Evolutionary conservation across 2,797 vertebrate species (phyloP).

Genomic region (Xenopus petersii): DNA sequence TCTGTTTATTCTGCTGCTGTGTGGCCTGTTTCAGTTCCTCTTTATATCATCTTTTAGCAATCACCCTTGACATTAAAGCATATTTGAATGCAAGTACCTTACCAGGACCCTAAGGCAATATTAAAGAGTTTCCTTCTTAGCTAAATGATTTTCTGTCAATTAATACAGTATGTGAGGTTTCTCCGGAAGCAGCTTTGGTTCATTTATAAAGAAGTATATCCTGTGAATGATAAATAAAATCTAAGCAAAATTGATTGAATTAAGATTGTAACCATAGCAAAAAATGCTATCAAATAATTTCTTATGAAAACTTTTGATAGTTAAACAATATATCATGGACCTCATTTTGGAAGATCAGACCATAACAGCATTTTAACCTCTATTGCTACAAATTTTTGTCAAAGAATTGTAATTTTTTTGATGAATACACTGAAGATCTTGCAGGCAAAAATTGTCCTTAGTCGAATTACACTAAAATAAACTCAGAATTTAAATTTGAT

Average conservation of each 20-base stretch:
- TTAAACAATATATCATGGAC: slow-evolving; percentile 55
- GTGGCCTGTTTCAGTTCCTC: slow-evolving; percentile 55
- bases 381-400: neutral
- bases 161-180: slow-evolving; percentile 52
- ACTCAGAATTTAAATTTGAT: too few relatives aligned
- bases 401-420: neutral
- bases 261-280: slow-evolving; percentile 62
- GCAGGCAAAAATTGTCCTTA: too few relatives aligned
- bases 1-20: slow-evolving; percentile 17
- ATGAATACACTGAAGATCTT: neutral
- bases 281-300: slow-evolving; percentile 55
- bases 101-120: slow-evolving; percentile 58
- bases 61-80: slow-evolving; percentile 54
- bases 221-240: slow-evolving; percentile 66
- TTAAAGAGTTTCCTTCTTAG: slow-evolving; percentile 65
- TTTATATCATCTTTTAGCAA: slow-evolving; percentile 56
- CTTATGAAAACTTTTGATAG: slow-evolving; percentile 28
- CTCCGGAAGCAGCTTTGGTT: slow-evolving; percentile 59
- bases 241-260: slow-evolving; percentile 64
- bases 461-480: too few relatives aligned
- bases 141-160: slow-evolving; percentile 72
- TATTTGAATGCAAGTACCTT: slow-evolving; percentile 61
- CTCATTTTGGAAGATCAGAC: slow-evolving; percentile 51
- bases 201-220: slow-evolving; percentile 67
- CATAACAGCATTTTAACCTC: neutral